These are phyloP conservation scores for Speoplatyrhinus poulsoni DNA, from an alignment of 2,113 vertebrate genomes.

Conservation along the genomic window DNA sequence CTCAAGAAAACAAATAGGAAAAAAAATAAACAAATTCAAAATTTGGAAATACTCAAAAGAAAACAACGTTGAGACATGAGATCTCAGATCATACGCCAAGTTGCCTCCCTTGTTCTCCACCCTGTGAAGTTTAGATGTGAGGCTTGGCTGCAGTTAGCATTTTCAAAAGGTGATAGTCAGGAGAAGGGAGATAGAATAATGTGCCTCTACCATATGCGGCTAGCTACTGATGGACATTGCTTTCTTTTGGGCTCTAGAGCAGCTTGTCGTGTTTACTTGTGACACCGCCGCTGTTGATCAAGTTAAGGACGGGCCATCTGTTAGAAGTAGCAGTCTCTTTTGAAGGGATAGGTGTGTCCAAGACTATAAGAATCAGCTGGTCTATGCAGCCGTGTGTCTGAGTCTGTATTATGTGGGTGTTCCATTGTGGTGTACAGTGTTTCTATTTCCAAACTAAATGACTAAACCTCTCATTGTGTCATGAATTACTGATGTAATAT, in stretches of 20 bases:
- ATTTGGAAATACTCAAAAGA: slow-evolving; percentile 26
- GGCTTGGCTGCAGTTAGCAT: slow-evolving; percentile 46
- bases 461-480: not conserved
- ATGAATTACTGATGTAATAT: slow-evolving; percentile 9
- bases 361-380: not conserved
- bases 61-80: slow-evolving; percentile 25
- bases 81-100: slow-evolving; percentile 1
- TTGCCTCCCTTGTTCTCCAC: slow-evolving; percentile 17
- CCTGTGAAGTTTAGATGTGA: slow-evolving; percentile 62
- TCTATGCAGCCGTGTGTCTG: not conserved
- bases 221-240: slow-evolving; percentile 56
- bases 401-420: slow-evolving; percentile 14
- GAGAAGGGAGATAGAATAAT: slow-evolving; percentile 42
- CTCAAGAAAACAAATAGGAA: not conserved
- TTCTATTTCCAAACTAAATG: slow-evolving; percentile 2
- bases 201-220: slow-evolving; percentile 62
- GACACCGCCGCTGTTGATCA: slow-evolving; percentile 50
- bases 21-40: slow-evolving; percentile 14
- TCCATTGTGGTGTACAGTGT: not conserved
- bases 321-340: slow-evolving; percentile 42
- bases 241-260: slow-evolving; percentile 35
- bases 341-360: slow-evolving; percentile 15
- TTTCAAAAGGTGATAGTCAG: slow-evolving; percentile 33
- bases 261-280: slow-evolving; percentile 44
- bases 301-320: slow-evolving; percentile 74